Evolutionary conservation across 2,113 vertebrate species (phyloP), one percentile per base, ranked within the genome.

Genomic region (Equus przewalskii): DNA sequence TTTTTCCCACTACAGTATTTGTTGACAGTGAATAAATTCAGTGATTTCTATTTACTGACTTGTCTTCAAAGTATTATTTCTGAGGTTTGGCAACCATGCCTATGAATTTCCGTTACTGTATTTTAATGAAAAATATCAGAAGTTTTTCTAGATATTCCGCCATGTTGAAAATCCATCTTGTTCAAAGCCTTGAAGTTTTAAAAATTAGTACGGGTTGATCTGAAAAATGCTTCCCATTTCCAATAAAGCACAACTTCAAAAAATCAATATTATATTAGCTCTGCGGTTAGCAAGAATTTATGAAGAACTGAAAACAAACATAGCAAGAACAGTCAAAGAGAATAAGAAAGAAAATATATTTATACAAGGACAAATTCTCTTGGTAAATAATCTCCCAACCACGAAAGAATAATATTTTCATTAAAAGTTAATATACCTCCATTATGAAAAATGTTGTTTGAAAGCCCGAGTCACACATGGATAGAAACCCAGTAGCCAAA

Each of bases 181-280:
- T 70, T 76, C 44, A 75, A 92, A 54, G 8, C 21, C 72, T 84
- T 78, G 44, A 49, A 76, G 44, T 70, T 80, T 80, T 92, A 95
- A 97, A 94, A 90, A 85, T 85, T 80, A 95, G 67, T 84, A 36
- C 16, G 94, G 67, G 65, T 49, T 91, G 54, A 89, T 67, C 96
- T 96, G 92, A 97, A 97, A 97, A 98, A 94, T 85, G 69, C 28
- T 98, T 97, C 64, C 69, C 95, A 92, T 79, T 94, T 56, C 85
- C 86, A 97, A 91, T n/a, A 97, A 94, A 76, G 95, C 72, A 58
- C 15, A 97, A 83, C 62, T 87, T 80, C 3, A 56, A 98, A 95
- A 97, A 96, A 96, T 95, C 96, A 97, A 62, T 96, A 98, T 54
- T 67, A 65, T 44, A 97, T 96, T 95, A 98, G n/a, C 64, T 90